Evolutionary conservation across 2,113 vertebrate genomes (phyloP).

Genomic region (Ceyx margarethae): DNA sequence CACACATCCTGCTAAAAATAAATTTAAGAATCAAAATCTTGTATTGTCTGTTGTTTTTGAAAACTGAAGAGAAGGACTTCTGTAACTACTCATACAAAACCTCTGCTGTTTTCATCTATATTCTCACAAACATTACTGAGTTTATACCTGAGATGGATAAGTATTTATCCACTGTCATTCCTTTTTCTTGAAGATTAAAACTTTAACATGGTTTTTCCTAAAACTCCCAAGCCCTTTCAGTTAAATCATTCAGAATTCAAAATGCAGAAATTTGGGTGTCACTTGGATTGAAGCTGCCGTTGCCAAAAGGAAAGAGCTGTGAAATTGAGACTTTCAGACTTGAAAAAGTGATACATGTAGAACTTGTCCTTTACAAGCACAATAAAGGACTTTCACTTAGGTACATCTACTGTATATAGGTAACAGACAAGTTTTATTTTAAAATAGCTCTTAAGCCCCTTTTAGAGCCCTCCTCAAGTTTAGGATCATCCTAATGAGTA

Average conservation of each 20-base stretch:
- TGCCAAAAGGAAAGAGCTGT: neutral
- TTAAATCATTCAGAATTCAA: neutral
- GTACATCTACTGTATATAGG: neutral
- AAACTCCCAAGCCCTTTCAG: neutral
- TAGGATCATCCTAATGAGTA: neutral
- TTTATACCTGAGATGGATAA: neutral
- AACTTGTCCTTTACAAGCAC: neutral
- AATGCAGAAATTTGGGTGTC: neutral
- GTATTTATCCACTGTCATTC: neutral
- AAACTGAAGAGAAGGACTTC: conserved; percentile 27
- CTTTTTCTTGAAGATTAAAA: neutral
- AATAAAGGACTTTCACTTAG: neutral
- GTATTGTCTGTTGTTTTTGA: conserved; percentile 87
- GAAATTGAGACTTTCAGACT: neutral
- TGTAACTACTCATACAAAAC: conserved; percentile 10
- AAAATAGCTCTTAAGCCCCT: neutral
- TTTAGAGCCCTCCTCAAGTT: neutral
- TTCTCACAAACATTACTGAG: conserved; percentile 4
- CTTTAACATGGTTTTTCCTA: neutral
- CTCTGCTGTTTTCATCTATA: neutral
- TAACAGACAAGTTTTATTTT: neutral
- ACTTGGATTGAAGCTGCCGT: neutral
- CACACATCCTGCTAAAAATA: conserved; percentile 82
- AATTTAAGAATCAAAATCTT: conserved; percentile 84
- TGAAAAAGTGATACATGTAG: neutral